Conservation (phyloP, 2,113 vertebrate species). For the Clarias batrachus region DNA sequence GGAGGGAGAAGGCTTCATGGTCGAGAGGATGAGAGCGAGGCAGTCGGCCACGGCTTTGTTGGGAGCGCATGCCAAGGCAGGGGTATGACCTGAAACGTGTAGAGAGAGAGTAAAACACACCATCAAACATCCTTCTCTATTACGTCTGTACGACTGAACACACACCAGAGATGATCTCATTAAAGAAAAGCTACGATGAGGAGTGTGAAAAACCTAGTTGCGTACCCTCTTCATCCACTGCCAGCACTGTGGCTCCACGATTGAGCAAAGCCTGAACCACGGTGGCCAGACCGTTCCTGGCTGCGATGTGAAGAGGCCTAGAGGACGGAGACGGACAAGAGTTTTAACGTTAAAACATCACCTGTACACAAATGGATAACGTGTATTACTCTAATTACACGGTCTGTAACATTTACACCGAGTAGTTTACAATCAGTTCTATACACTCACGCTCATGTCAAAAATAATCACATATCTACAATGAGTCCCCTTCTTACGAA, state of each 20-base stretch:
- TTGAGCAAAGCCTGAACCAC: constrained; percentile 95
- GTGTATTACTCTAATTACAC: background rate
- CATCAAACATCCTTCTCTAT: background rate
- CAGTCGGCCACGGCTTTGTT: constrained; percentile 98
- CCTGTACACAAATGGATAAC: background rate
- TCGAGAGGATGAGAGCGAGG: constrained; percentile 97
- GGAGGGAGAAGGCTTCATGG: constrained; percentile 90
- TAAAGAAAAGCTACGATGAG: background rate
- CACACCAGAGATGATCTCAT: background rate
- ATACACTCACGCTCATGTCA: too few species aligned
- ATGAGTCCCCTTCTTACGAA: too few species aligned
- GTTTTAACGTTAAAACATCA: background rate
- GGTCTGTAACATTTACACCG: too few species aligned
- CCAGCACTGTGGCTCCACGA: constrained; percentile 94
- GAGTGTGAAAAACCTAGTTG: background rate
- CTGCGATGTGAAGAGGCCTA: constrained; percentile 97
- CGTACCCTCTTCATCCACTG: constrained; percentile 93
- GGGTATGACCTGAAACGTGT: constrained; percentile 80
- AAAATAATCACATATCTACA: too few species aligned
- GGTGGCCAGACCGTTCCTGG: constrained; percentile 89
- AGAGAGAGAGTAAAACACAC: background rate
- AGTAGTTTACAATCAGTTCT: too few species aligned
- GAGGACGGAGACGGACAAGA: background rate
- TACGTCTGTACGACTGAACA: background rate
- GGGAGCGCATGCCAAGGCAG: constrained; percentile 93